These are phyloP conservation scores for Tenodera sinensis DNA, from an alignment of 2,888 invertebrate genomes.

Conservation along the genomic window DNA sequence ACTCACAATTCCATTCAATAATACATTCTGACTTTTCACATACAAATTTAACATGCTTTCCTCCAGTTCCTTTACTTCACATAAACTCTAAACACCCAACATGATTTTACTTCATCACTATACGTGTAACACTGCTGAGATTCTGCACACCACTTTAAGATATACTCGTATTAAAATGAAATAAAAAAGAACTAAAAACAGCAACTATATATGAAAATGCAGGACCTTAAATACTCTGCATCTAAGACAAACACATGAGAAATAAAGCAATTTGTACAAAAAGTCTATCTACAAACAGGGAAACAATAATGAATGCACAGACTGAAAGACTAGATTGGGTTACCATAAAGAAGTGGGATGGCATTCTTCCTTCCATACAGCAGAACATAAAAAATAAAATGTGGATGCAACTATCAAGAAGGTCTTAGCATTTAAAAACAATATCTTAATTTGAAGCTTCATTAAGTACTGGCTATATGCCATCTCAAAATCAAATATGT, in stretches of 20 bases:
- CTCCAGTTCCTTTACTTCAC: background rate
- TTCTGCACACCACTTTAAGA: background rate
- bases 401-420: background rate
- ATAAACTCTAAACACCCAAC: background rate
- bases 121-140: background rate
- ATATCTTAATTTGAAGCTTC: slow-evolving; percentile 13
- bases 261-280: slow-evolving; percentile 21
- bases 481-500: background rate
- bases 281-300: slow-evolving; percentile 21
- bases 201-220: background rate
- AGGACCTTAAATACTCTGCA: slow-evolving; percentile 13
- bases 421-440: background rate
- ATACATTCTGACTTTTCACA: background rate
- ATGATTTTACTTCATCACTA: background rate
- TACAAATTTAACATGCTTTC: background rate
- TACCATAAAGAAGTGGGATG: slow-evolving; percentile 26
- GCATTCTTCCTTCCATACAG: slow-evolving; percentile 22
- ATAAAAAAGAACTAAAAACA: background rate
- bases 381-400: slow-evolving; percentile 17
- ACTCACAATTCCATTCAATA: background rate
- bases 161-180: background rate
- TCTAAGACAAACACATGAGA: slow-evolving; percentile 13
- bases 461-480: slow-evolving; percentile 10
- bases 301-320: slow-evolving; percentile 25
- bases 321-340: slow-evolving; percentile 34